Evolutionary conservation across 2,888 invertebrate genomes (phyloP).

Genomic region (Drosophila mayaguana): DNA sequence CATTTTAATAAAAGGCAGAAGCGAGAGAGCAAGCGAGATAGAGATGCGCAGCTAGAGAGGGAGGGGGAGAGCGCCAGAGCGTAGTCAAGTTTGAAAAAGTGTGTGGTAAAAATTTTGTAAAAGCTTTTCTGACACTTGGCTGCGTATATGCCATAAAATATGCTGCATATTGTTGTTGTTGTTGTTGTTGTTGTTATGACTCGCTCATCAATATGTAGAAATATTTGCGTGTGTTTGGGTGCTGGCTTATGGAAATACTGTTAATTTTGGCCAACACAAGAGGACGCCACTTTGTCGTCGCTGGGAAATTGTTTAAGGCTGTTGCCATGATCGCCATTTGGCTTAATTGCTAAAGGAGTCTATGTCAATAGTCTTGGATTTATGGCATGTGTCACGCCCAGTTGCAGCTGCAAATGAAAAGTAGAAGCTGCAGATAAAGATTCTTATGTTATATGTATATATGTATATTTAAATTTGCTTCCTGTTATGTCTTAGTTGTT

Average conservation of each 20-base stretch:
- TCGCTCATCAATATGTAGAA: constrained; percentile 44
- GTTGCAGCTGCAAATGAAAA: too few relatives aligned
- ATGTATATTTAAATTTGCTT: too few relatives aligned
- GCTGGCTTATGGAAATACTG: constrained; percentile 33
- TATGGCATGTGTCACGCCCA: too few relatives aligned
- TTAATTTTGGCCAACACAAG: constrained; percentile 49
- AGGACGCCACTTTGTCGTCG: constrained; percentile 47
- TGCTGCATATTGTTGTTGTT: neutral
- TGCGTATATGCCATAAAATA: constrained; percentile 24
- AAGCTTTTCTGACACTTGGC: constrained; percentile 67
- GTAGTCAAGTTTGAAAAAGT: constrained; percentile 16
- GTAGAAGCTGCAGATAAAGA: too few relatives aligned
- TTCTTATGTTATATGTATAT: too few relatives aligned
- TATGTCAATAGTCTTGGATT: constrained; percentile 19
- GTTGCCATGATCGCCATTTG: constrained; percentile 30
- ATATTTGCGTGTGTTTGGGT: neutral
- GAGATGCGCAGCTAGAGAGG: neutral
- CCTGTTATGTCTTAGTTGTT: too few relatives aligned
- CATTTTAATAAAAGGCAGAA: constrained; percentile 62
- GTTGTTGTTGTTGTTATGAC: constrained; percentile 14
- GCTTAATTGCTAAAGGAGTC: constrained; percentile 42
- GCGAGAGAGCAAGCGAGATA: neutral
- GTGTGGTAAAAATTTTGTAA: constrained; percentile 49
- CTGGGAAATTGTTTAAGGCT: constrained; percentile 54
- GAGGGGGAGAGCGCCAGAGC: neutral